Conservation (phyloP, 2,888 invertebrate species). For the Leptura quadrifasciata region DNA sequence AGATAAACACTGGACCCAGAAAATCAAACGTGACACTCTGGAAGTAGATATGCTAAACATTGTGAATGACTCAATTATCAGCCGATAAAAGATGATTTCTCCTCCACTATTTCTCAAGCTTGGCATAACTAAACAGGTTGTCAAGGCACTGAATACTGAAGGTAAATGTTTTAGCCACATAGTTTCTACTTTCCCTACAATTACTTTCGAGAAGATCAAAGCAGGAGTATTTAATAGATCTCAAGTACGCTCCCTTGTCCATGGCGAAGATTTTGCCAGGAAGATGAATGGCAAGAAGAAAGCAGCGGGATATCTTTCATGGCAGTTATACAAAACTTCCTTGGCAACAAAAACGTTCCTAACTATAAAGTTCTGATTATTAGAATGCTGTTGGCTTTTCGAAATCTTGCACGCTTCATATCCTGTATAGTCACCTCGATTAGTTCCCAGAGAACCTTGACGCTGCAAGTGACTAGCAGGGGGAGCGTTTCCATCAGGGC, state of each 20-base stretch:
- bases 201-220: conserved; percentile 4
- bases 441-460: conserved; percentile 69
- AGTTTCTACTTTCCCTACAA: background rate
- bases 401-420: conserved; percentile 63
- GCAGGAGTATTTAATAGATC: background rate
- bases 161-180: background rate
- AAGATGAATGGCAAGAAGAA: background rate
- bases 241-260: background rate
- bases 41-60: background rate
- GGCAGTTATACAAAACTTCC: conserved; percentile 30
- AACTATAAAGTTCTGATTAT: conserved; percentile 40
- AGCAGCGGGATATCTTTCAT: background rate
- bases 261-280: background rate
- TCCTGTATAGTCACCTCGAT: conserved; percentile 66
- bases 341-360: conserved; percentile 42
- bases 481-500: conserved; percentile 71
- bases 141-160: background rate
- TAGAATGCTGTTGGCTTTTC: no score
- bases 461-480: no score
- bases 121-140: background rate
- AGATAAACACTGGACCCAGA: background rate
- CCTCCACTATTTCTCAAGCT: background rate
- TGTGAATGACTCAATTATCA: background rate
- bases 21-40: background rate
- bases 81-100: background rate